Evolutionary conservation across 1,140 invertebrate species (phyloP), one percentile per base, ranked within the genome.

Genomic region (Berghia stephanieae): DNA sequence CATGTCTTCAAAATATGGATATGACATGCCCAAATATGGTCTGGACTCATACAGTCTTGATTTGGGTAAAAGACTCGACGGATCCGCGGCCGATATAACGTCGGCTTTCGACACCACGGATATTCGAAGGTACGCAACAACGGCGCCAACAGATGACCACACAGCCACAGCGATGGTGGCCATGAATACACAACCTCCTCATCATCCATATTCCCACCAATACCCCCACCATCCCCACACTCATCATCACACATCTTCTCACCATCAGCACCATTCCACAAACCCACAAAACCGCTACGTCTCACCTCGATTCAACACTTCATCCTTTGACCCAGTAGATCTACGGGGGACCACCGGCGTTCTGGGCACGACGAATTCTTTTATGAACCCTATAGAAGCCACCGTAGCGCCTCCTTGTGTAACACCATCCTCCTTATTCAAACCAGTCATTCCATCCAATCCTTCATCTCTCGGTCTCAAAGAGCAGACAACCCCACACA

Each of bases 31-130:
- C 31, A 86, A 86, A 69, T 86, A 86, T 78, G 84, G 86, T 40
- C 82, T 85, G 69, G 85, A 87, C 70, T 77, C 83, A n/a, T 88
- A 88, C 78, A 83, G 86, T 63, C 77, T 88, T 21, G 87, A 88
- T 78, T 79, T 88, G 63, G 83, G 82, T 55, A 88, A 87, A 79
- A 86, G 86, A 69, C 84, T 85, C 16, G 85, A 86, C 82, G 18
- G 18, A 55, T 84, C 74, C 72, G 77, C 67, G 83, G 80, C 70
- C 83, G 84, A 44, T 78, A 81, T 77, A 77, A 82, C 49, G 73
- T 80, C 69, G 77, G 75, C 38, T 75, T 81, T 52, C 75, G 83
- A 24, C 1, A 42, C 24, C 24, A 24, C 40, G n/a, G n/a, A n/a
- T n/a, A n/a, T n/a, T n/a, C n/a, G n/a, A n/a, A n/a, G n/a, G n/a